These are phyloP conservation scores for Seriola quinqueradiata DNA, from an alignment of 2,113 vertebrate genomes.

Conservation along the genomic window DNA sequence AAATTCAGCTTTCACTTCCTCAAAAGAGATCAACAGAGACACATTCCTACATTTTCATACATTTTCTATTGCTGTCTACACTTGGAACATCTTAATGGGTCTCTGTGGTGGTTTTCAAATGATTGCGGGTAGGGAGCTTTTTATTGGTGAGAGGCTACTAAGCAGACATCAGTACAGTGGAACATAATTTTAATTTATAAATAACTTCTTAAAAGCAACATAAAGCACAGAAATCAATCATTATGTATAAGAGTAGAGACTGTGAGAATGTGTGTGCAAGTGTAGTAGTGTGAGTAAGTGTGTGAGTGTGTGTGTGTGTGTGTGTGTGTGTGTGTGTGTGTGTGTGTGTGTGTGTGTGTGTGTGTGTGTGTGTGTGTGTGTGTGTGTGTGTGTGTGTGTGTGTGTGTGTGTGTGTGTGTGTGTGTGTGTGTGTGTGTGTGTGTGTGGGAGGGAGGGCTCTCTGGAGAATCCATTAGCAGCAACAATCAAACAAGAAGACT, in stretches of 20 bases:
- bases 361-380: slow-evolving; percentile 15
- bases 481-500: slow-evolving; percentile 29
- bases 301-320: not conserved
- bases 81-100: not conserved
- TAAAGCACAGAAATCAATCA: slow-evolving; percentile 21
- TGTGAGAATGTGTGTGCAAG: not conserved
- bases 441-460: slow-evolving; percentile 28
- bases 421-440: not conserved
- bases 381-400: no score
- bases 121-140: slow-evolving; percentile 1
- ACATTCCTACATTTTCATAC: not conserved
- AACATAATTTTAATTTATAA: slow-evolving; percentile 12
- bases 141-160: slow-evolving; percentile 7
- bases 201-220: slow-evolving; percentile 42
- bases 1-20: not conserved
- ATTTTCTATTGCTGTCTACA: not conserved
- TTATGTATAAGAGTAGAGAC: slow-evolving; percentile 10
- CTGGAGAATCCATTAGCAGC: slow-evolving; percentile 40
- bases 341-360: not conserved
- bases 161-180: not conserved
- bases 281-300: not conserved
- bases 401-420: slow-evolving; percentile 9
- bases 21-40: not conserved
- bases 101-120: slow-evolving; percentile 17
- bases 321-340: slow-evolving; percentile 14